phyloP scores from a whole-genome alignment of 2,888 invertebrate species.

The Apocheima hispidaria region DNA sequence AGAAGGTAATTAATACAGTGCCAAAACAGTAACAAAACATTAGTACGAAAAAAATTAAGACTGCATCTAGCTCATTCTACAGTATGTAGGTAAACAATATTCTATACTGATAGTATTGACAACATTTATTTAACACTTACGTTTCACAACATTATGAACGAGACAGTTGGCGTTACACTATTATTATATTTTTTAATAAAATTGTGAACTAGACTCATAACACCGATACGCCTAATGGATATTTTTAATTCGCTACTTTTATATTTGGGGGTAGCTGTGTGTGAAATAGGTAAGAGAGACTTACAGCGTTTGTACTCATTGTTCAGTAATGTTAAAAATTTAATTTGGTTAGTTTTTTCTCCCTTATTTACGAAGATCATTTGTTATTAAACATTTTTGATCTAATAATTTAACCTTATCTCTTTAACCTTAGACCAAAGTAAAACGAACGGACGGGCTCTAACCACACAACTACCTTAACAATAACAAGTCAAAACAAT shows the following conservation, averaged over 20 bases:
- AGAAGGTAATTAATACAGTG: slow-evolving; percentile 86
- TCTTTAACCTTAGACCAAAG: too few species aligned
- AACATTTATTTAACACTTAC: slow-evolving; percentile 77
- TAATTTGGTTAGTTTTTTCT: too few species aligned
- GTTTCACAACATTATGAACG: slow-evolving; percentile 81
- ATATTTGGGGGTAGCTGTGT: slow-evolving; percentile 64
- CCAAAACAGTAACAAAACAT: slow-evolving; percentile 86
- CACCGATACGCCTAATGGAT: slow-evolving; percentile 82
- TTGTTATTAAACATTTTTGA: too few species aligned
- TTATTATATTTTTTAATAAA: slow-evolving; percentile 48
- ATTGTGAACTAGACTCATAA: slow-evolving; percentile 79
- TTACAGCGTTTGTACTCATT: neutral
- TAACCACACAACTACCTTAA: too few species aligned
- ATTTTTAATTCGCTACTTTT: slow-evolving; percentile 69
- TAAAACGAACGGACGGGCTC: too few species aligned
- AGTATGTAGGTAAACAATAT: slow-evolving; percentile 74
- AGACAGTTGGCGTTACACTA: slow-evolving; percentile 73
- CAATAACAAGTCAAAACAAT: too few species aligned
- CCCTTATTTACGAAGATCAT: too few species aligned
- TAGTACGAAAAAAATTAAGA: slow-evolving; percentile 83
- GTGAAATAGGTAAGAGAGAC: slow-evolving; percentile 40
- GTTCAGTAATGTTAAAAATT: too few species aligned
- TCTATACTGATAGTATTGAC: slow-evolving; percentile 60
- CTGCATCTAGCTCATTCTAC: slow-evolving; percentile 85
- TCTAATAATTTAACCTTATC: too few species aligned